These are phyloP conservation scores for Myiopsitta monachus DNA, from an alignment of 2,113 vertebrate genomes.

Conservation along the genomic window DNA sequence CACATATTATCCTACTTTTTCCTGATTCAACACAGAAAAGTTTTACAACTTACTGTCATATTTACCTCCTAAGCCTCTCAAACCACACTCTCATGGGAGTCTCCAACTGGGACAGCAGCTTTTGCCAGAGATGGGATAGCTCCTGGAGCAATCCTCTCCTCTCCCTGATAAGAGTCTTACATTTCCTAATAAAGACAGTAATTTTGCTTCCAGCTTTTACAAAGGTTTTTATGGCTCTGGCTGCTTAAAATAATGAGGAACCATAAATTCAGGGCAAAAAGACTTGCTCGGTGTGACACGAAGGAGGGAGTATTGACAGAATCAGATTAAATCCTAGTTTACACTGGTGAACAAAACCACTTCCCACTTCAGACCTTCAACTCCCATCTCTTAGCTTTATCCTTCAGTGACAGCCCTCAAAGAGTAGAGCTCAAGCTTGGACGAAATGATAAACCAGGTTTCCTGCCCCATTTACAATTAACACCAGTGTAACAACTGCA, in stretches of 20 bases:
- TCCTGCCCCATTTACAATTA: background rate
- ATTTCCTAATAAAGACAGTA: slow-evolving; percentile 14
- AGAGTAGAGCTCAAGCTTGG: background rate
- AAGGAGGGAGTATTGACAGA: background rate
- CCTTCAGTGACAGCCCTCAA: background rate
- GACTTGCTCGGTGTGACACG: background rate
- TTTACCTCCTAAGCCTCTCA: background rate
- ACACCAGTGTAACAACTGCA: background rate
- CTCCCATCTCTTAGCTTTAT: background rate
- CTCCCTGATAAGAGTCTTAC: background rate
- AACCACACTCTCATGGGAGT: background rate
- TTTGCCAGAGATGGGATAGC: background rate
- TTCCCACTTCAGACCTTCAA: background rate
- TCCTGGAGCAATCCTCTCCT: background rate
- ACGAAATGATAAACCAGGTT: background rate
- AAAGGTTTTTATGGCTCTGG: slow-evolving; percentile 49
- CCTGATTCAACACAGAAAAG: background rate
- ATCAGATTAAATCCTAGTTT: background rate
- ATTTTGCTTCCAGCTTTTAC: slow-evolving; percentile 50
- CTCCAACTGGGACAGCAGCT: slow-evolving; percentile 19
- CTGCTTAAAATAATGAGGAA: slow-evolving; percentile 62
- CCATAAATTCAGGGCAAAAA: slow-evolving; percentile 45
- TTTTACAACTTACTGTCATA: background rate
- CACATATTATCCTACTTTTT: background rate
- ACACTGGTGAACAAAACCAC: background rate